Conservation (phyloP, 2,113 vertebrate species). For the Salvelinus fontinalis region DNA sequence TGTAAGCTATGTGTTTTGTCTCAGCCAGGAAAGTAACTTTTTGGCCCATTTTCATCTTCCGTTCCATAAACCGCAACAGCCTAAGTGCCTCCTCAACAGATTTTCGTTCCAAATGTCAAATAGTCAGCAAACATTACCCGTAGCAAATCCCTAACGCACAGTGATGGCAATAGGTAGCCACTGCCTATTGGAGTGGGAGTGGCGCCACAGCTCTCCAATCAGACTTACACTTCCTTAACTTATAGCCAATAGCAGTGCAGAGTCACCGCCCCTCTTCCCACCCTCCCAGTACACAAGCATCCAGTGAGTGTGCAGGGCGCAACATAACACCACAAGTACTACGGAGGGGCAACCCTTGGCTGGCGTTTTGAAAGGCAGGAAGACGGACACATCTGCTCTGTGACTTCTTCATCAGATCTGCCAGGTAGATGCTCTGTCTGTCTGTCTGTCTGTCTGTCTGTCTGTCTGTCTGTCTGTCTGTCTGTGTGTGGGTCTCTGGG, state of each 20-base stretch:
- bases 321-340: constrained; percentile 45
- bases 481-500: too few relatives aligned
- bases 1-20: background rate
- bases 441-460: too few relatives aligned
- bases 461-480: too few relatives aligned
- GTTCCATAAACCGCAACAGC: background rate
- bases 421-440: constrained; percentile 67
- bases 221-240: constrained; percentile 31
- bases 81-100: constrained; percentile 5
- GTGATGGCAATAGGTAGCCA: constrained; percentile 11
- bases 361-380: constrained; percentile 2
- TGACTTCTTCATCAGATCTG: constrained; percentile 71
- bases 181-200: constrained; percentile 4
- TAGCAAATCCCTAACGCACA: constrained; percentile 11
- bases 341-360: constrained; percentile 50
- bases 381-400: constrained; percentile 67
- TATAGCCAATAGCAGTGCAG: constrained; percentile 53
- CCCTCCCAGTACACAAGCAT: background rate
- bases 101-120: constrained; percentile 5
- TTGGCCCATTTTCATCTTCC: background rate
- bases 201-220: constrained; percentile 34
- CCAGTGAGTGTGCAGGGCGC: constrained; percentile 37
- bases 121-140: background rate
- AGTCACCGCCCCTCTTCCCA: constrained; percentile 10
- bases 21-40: background rate